Evolutionary conservation across 37 sponge, comb jelly and placozoan genomes (phyloP), one percentile per base, ranked within the genome.

Genomic region (Diacarnus erythraeanus): DNA sequence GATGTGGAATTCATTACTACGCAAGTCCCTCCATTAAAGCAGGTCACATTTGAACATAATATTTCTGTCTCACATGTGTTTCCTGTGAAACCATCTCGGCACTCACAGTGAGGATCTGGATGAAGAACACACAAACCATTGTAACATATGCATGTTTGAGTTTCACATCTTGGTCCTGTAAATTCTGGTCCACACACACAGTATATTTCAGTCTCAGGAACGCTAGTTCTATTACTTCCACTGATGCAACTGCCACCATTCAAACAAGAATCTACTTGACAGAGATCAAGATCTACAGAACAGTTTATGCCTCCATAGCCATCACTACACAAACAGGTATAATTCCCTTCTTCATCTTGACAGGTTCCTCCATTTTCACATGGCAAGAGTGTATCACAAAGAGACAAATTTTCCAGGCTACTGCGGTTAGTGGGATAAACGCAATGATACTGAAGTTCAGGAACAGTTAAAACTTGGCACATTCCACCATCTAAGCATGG

Each of bases 281-380:
- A 63, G 51, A 47, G 6, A 47, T 47, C 51, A 6, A 47, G 12
- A 47, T 80, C 80, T 67, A 26, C 29, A 8, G 79, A 68, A 71
- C 88, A 88, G 5, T 23, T 59, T 18, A 31, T 33, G 2, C 87
- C 87, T 5, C 65, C 33, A 29, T 38, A 86, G 26, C 87, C 87
- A 23, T 20, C 1, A 51, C 69, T 26, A 65, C 87, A 86, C 18
- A 29, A 10, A 25, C 87, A 86, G 23, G 57, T 75, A 37, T 47
- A 75, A 8, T 21, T 35, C 3, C 39, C 43, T 33, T 79, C 86
- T 42, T 41, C 54, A 9, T 54, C 69, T 12, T 41, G 20, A 42
- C 80, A 79, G 0, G 20, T 68, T 22, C 38, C 51, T 17, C 25
- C 80, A 79, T 43, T 41, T 30, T 54, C 6, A 36, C 31, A 51